These are phyloP conservation scores for Diarsia brunnea DNA, from an alignment of 2,888 invertebrate species.

Conservation along the genomic window DNA sequence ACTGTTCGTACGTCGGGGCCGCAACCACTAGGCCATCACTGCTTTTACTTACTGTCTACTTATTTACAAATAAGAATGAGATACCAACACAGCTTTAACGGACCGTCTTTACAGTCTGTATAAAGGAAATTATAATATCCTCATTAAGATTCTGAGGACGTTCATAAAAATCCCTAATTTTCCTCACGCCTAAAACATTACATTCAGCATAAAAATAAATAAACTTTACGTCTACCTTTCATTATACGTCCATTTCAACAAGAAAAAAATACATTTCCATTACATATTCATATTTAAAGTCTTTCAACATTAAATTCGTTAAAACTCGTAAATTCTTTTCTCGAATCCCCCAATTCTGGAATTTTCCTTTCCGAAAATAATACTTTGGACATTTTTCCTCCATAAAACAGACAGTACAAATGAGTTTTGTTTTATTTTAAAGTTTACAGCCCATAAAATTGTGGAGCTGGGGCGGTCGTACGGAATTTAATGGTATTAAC, in stretches of 20 bases:
- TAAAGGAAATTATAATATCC: conserved; percentile 17
- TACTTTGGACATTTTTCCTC: conserved; percentile 50
- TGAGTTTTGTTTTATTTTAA: conserved; percentile 71
- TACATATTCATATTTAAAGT: conserved; percentile 53
- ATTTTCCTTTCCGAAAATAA: conserved; percentile 47
- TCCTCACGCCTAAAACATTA: conserved; percentile 40
- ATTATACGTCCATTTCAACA: conserved; percentile 21
- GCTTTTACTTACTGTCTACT: background rate
- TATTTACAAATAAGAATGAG: background rate
- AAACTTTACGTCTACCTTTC: conserved; percentile 51
- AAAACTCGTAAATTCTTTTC: conserved; percentile 54
- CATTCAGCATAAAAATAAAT: conserved; percentile 40
- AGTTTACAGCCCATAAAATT: conserved; percentile 71
- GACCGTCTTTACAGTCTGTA: background rate
- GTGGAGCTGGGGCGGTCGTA: conserved; percentile 54
- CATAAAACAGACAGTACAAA: conserved; percentile 63
- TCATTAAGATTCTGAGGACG: conserved; percentile 31
- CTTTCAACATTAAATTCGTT: conserved; percentile 53
- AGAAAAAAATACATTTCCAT: conserved; percentile 33
- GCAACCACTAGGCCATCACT: background rate
- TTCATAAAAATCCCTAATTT: conserved; percentile 38
- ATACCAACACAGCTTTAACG: background rate
- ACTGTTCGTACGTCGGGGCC: too few species aligned
- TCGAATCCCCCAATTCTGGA: conserved; percentile 38
- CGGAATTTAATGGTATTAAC: conserved; percentile 64